Base-by-base conservation (phyloP, 2,888 invertebrate species). In the Tenthredo livida region DNA sequence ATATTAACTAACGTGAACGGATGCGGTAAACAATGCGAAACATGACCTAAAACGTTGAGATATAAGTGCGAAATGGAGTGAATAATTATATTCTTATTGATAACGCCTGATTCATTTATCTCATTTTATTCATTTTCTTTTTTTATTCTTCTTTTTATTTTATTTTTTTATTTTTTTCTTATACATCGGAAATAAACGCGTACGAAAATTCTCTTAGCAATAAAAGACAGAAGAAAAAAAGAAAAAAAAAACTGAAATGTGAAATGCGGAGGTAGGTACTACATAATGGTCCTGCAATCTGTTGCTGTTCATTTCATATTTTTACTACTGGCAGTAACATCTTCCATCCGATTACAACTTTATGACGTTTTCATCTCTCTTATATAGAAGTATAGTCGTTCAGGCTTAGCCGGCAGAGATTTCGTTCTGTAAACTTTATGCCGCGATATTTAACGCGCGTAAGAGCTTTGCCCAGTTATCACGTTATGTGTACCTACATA, bases 1-100 rank as follows among this genome's bases (percentile, higher is more conserved):
- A 54, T 54, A 77, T 77, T 54, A 77, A 61, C 80, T 3, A 47
- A 12, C 47, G 12, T 12, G 4, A 37, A 17, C 80, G 80, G 80
- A 80, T 40, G 40, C 80, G 50, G 58, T 80, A 80, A 80, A 80
- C 80, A 80, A 80, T 80, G 33, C 80, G 80, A 61, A 61, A 61
- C 80, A 80, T 37, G 80, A 50, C 80, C 80, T 29, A 21, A 61
- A 80, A 50, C 5, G 50, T 21, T 80, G 54, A 50, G 50, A 29
- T 25, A 29, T 25, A 33, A n/a, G 54, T 15, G 29, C 12, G 33
- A 29, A 50, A 75, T n/a, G 17, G 50, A 29, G 5, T 21, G 73
- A 21, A 72, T 40, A 21, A 43, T 47, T 12, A 73, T 47, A 25
- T 73, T 73, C 12, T 73, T 1, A 40, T 25, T 25, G 40, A 21